Base-by-base conservation (phyloP, 2,888 invertebrate species). In the Tuta absoluta region DNA sequence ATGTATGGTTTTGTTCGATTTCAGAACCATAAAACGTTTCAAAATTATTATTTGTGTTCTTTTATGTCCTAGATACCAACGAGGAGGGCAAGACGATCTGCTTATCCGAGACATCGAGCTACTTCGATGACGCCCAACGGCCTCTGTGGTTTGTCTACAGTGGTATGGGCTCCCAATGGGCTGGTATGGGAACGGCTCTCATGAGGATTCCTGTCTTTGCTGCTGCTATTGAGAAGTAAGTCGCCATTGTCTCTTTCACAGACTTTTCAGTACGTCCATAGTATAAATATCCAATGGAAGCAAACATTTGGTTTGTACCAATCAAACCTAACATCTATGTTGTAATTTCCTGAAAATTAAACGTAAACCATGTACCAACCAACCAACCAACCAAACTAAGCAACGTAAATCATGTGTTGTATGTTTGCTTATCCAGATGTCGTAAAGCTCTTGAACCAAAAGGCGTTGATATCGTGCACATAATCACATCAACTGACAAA, bases 151-250 rank as follows among this genome's bases (percentile, higher is more conserved):
- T 93, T 77, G 92, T 95, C 65, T 95, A 94, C 86, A 94, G 95
- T 66, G 95, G 95, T 8, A 95, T 95, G 95, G 95, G 95, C 8
- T 93, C 94, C 0, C 95, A 95, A 77, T 95, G 95, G 95, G 82
- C 91, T 38, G 94, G 93, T 24, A 95, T 95, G 95, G 95, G 94
- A 0, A 77, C 87, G 23, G 89, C 93, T 58, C 90, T 95, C 72
- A 93, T 95, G 93, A 81, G 87, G 51, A 86, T 95, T 68, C 93
- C 94, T 0, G 80, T 92, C 14, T 95, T 95, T 77, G 89, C 92
- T 7, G 82, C 83, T 14, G 85, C 91, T 11, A 93, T 95, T 65
- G 81, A 91, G 73, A 78, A 81, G 89, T 89, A 62, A 41, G 41
- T 21, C 1, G 10, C 45, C 2, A 45, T 45, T n/a, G 3, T 2